Base-by-base conservation (phyloP, 2,888 invertebrate genomes). In the Megaustenia siamemsis region DNA sequence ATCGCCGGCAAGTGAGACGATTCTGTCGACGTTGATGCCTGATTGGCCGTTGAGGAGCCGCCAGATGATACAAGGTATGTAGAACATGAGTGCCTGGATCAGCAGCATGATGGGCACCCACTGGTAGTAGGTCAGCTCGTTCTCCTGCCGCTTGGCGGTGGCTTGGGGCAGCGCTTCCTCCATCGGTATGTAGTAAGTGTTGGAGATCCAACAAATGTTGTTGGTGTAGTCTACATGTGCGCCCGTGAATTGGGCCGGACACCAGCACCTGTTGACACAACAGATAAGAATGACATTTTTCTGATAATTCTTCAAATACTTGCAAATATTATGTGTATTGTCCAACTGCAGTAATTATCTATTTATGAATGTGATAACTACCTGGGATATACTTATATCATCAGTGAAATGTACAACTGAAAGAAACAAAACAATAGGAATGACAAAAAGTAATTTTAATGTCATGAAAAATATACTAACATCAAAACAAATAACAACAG, bases 161-260 rank as follows among this genome's bases (percentile, higher is more conserved):
- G 80, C 80, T 43, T 85, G 79, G 3, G 86, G 86, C 40, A 89
- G 86, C 45, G 85, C 86, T 83, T 90, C 89, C 53, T 90, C 89
- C 86, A 92, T 90, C 43, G 93, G 91, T 82, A 93, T 91, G 91
- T 94, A 95, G 89, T 95, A 95, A 5, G 95, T 95, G 90, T 95
- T 94, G 86, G 94, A 94, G 73, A 94, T 94, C 95, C 95, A 95
- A 90, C 95, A 95, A 87, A 95, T 94, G 91, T 94, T 95, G 90
- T 95, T 95, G 35, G 95, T 94, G 90, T 95, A 95, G 86, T 94
- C 94, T 86, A 94, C 94, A 92, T 95, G 95, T 35, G 94, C 94
- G 40, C 94, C 93, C 5, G 94, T 94, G 91, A 95, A 95, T 88
- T 94, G 94, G 28, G 84, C 71, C 8, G 79, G 79, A 40, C 84